Evolutionary conservation across 2,888 invertebrate species (phyloP).

Genomic region (Troides helena): DNA sequence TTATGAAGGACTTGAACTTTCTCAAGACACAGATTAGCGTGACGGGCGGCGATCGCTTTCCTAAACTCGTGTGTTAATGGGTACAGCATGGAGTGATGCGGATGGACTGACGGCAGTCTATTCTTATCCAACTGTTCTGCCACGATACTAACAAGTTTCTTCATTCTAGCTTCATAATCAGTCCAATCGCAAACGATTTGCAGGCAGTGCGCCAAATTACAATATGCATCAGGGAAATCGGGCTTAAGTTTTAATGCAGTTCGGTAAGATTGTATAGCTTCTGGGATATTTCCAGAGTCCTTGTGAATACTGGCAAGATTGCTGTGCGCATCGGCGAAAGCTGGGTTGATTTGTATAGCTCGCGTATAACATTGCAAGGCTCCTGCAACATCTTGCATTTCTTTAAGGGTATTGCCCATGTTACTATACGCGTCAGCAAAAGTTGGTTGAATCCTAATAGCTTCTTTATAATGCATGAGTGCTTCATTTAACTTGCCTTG

Average conservation of each 20-base stretch:
- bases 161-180: constrained; percentile 98
- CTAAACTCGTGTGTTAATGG: constrained; percentile 97
- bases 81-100: constrained; percentile 99
- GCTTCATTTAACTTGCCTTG: constrained; percentile 98
- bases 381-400: constrained; percentile 98
- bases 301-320: constrained; percentile 99
- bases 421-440: constrained; percentile 99
- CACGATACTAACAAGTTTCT: constrained; percentile 96
- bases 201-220: constrained; percentile 98
- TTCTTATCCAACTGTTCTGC: constrained; percentile 99
- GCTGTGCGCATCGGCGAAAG: constrained; percentile 99
- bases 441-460: constrained; percentile 98
- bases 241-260: constrained; percentile 98
- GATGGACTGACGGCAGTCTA: constrained; percentile 98
- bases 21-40: constrained; percentile 98
- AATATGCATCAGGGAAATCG: constrained; percentile 99
- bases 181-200: constrained; percentile 99
- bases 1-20: constrained; percentile 98
- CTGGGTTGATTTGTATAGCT: constrained; percentile 99
- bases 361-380: constrained; percentile 98
- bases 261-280: constrained; percentile 98
- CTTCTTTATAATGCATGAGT: constrained; percentile 99
- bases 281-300: constrained; percentile 99
- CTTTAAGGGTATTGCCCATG: constrained; percentile 99
- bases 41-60: constrained; percentile 97